Percentiles rank a stretch among this genome's conserved stretches.
phyloP scores from a whole-genome alignment of 2,888 invertebrate genomes.

The Eledona agricola region DNA sequence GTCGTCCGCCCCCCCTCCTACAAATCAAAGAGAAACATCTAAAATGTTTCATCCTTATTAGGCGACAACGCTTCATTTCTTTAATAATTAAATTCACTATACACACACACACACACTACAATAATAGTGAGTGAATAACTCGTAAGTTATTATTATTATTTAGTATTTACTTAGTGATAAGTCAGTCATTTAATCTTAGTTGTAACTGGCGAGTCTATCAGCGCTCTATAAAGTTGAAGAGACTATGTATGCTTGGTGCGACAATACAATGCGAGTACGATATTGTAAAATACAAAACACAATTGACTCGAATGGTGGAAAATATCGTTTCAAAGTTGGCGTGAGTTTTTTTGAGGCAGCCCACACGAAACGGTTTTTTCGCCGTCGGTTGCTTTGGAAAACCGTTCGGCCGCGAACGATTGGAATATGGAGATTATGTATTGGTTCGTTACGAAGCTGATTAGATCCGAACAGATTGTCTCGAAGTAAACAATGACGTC shows the following conservation, averaged over 20 bases:
- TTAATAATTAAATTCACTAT: slow-evolving; percentile 25
- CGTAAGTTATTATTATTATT: too few species aligned
- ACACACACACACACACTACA: slow-evolving; percentile 16
- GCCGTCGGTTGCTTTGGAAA: slow-evolving; percentile 5
- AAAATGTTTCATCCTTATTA: slow-evolving; percentile 33
- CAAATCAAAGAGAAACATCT: slow-evolving; percentile 29
- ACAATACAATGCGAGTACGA: slow-evolving; percentile 19
- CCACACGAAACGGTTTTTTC: too few species aligned
- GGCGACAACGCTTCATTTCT: slow-evolving; percentile 26
- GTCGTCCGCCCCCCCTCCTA: slow-evolving; percentile 13
- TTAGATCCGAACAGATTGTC: slow-evolving; percentile 25
- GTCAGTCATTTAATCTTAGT: slow-evolving; percentile 31
- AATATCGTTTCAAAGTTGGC: too few species aligned
- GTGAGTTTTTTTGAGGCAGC: too few species aligned
- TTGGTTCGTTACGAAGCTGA: too few species aligned
- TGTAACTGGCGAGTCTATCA: slow-evolving; percentile 17
- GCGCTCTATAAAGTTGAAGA: slow-evolving; percentile 16
- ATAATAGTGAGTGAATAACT: slow-evolving; percentile 10
- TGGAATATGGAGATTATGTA: too few species aligned
- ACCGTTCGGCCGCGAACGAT: slow-evolving; percentile 10
- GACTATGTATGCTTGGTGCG: slow-evolving; percentile 22
- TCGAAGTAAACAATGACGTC: slow-evolving; percentile 6
- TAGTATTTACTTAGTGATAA: slow-evolving; percentile 25
- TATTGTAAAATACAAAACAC: slow-evolving; percentile 28
- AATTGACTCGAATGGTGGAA: slow-evolving; percentile 28